A percentile compares a stretch with the other conserved stretches of the same genome.
Conservation (phyloP, 2,888 invertebrate genomes). For the Cheilosia grossa region DNA sequence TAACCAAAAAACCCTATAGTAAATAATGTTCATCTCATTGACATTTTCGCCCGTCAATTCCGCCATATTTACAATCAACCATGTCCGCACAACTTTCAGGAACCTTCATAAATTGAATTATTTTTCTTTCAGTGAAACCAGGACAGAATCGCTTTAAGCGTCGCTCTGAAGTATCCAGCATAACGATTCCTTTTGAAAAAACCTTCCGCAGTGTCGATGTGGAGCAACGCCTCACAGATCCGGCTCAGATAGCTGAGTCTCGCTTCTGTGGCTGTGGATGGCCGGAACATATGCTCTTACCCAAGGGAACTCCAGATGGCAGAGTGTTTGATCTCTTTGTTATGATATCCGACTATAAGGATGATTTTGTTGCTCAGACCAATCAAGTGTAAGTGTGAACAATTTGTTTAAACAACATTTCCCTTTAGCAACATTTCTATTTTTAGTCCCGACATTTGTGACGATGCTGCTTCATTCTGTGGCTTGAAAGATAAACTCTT, state of each 20-base stretch:
- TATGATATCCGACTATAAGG: constrained; percentile 90
- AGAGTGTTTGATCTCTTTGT: constrained; percentile 88
- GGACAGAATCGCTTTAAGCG: constrained; percentile 88
- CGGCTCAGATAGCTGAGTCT: constrained; percentile 85
- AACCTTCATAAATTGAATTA: not conserved
- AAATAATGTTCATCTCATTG: too few relatives aligned
- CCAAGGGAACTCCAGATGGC: constrained; percentile 88
- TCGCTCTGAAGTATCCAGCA: constrained; percentile 88
- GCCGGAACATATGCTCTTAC: constrained; percentile 92
- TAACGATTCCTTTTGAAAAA: constrained; percentile 92
- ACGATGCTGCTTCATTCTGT: constrained; percentile 88
- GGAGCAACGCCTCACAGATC: constrained; percentile 83
- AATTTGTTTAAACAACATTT: not conserved
- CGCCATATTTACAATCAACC: too few relatives aligned
- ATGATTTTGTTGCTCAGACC: constrained; percentile 84
- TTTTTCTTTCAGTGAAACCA: constrained; percentile 85
- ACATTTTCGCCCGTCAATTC: too few relatives aligned
- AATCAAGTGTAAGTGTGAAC: constrained; percentile 72
- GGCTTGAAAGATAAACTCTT: constrained; percentile 87
- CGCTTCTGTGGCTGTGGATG: constrained; percentile 95
- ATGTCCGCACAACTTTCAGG: not conserved
- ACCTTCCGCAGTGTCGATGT: constrained; percentile 89
- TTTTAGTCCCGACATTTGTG: constrained; percentile 82
- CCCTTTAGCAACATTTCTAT: not conserved
- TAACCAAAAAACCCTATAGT: too few relatives aligned